Conservation (phyloP, 2,797 vertebrate genomes). For the Aulostomus chinensis region DNA sequence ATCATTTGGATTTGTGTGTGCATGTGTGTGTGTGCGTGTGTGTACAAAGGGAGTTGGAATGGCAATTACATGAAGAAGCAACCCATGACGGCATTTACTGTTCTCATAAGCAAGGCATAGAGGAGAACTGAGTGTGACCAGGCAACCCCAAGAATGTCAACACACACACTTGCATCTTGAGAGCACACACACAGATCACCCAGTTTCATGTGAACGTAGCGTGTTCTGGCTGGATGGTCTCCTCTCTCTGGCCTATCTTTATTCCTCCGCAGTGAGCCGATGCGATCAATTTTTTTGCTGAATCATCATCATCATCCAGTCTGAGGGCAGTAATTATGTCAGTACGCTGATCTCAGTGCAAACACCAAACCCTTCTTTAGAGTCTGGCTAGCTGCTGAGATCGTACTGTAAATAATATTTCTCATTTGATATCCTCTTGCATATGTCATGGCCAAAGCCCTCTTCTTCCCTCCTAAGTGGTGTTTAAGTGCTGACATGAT, state of each 20-base stretch:
- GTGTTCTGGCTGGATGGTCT: slow-evolving; percentile 7
- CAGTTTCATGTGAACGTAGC: background rate
- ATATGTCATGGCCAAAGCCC: slow-evolving; percentile 24
- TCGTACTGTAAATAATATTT: slow-evolving; percentile 48
- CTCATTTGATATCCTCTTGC: slow-evolving; percentile 31
- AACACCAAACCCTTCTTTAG: slow-evolving; percentile 50
- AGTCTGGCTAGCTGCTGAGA: slow-evolving; percentile 33
- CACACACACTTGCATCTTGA: background rate
- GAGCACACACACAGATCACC: background rate
- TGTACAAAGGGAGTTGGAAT: slow-evolving; percentile 19
- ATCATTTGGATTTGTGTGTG: background rate
- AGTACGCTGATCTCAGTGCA: slow-evolving; percentile 26
- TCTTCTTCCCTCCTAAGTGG: slow-evolving; percentile 33
- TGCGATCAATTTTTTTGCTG: slow-evolving; percentile 14
- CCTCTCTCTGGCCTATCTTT: slow-evolving; percentile 12
- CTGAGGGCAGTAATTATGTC: slow-evolving; percentile 48
- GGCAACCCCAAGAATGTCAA: slow-evolving; percentile 31
- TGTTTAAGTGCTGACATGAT: slow-evolving; percentile 50
- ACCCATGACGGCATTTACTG: slow-evolving; percentile 68
- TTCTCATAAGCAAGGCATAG: slow-evolving; percentile 54
- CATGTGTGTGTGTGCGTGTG: background rate
- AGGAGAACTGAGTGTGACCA: slow-evolving; percentile 48
- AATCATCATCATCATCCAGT: slow-evolving; percentile 37
- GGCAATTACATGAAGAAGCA: slow-evolving; percentile 65
- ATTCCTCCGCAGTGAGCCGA: slow-evolving; percentile 22